Evolutionary conservation across 1,140 invertebrate genomes (phyloP), one percentile per base, ranked within the genome.

Genomic region (Drosophila navojoa): DNA sequence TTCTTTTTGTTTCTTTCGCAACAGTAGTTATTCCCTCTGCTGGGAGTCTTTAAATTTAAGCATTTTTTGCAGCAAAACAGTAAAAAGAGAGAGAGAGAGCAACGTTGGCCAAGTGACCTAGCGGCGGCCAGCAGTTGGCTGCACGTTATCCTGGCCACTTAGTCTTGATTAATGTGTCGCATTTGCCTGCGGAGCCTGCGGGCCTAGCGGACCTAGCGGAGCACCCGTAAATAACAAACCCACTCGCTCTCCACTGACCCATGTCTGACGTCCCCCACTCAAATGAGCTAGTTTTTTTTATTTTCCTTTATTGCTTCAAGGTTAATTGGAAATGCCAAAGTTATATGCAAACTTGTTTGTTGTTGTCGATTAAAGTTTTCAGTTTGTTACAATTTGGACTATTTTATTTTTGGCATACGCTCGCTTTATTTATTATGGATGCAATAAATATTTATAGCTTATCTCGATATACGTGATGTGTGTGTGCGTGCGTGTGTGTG

Each of bases 261-360:
- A 2, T 40, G 62, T 35, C 22, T 52, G 32, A 3, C 15, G 58
- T 50, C 54, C 42, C 45, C 57, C 42, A 62, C 45, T 47, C 27
- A 70, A 70, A 70, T 74, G 59, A 52, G 55, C 64, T 69, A 27
- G 44, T 64, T 76, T 86, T 32, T 32, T 9, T 32, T n/a, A n/a
- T n/a, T 29, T 29, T 1, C 7, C 5, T 32, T 87, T 87, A 87
- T 87, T 86, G 81, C 87, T 72, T 82, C 81, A 87, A 82, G 81
- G 81, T 82, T 86, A 86, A 87, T 87, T 86, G 87, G 76, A 87
- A 89, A 77, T 69, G 76, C 71, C 68, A 79, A 89, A 85, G 74
- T 78, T 87, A 81, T 50, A 27, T 67, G 44, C 38, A 52, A 55
- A 32, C 57, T 60, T 9, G 40, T 58, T 16, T 61, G 19, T 22